These are phyloP conservation scores for Setipinna tenuifilis DNA, from an alignment of 2,797 vertebrate species.

Conservation along the genomic window DNA sequence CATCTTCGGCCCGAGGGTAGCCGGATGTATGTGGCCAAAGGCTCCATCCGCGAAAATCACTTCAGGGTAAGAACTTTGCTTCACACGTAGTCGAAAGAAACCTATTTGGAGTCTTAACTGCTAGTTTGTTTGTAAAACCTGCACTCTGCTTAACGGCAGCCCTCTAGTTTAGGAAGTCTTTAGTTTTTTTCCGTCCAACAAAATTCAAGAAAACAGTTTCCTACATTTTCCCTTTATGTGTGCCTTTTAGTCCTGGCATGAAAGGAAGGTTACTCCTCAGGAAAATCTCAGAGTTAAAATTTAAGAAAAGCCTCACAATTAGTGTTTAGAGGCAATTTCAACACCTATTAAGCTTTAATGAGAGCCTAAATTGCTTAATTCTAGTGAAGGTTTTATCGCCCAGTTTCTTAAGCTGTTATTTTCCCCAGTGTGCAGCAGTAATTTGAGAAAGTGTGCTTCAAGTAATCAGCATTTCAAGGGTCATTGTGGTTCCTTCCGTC, in stretches of 20 bases:
- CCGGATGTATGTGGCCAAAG: constrained; percentile 90
- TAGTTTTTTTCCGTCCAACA: not conserved
- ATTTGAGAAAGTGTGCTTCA: not conserved
- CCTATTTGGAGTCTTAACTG: not conserved
- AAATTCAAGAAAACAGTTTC: not conserved
- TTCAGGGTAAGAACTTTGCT: constrained; percentile 84
- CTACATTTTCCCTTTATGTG: not conserved
- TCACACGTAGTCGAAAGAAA: constrained; percentile 27
- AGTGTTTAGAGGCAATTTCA: not conserved
- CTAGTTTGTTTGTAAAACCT: not conserved
- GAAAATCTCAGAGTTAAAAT: not conserved
- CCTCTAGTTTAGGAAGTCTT: not conserved
- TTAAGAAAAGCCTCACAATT: not conserved
- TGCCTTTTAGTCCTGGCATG: not conserved
- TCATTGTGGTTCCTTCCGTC: not conserved
- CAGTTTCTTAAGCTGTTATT: not conserved
- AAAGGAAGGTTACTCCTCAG: not conserved
- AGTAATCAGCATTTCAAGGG: not conserved
- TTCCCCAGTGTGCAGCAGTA: not conserved
- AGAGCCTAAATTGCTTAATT: not conserved
- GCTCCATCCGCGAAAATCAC: constrained; percentile 87
- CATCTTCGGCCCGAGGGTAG: constrained; percentile 80
- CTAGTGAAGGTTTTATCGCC: not conserved
- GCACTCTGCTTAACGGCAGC: not conserved
- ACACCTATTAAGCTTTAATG: not conserved